Evolutionary conservation across 2,888 invertebrate species (phyloP).

Genomic region (Hemaris fuciformis): DNA sequence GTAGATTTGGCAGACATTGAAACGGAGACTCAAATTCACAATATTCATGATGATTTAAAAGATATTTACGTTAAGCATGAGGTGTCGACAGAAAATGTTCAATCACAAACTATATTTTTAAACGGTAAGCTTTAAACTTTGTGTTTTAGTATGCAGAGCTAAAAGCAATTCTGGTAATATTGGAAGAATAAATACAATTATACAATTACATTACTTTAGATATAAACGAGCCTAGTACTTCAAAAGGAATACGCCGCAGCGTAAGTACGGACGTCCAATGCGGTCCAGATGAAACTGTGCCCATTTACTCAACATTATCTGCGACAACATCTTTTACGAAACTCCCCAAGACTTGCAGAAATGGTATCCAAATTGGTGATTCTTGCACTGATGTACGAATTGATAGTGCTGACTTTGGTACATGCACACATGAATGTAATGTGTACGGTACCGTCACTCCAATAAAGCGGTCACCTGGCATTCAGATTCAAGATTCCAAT

Average conservation of each 20-base stretch:
- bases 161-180: background rate
- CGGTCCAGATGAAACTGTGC: conserved; percentile 53
- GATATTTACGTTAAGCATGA: conserved; percentile 36
- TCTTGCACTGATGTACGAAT: conserved; percentile 30
- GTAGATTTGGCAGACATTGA: conserved; percentile 29
- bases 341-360: conserved; percentile 40
- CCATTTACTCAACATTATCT: conserved; percentile 39
- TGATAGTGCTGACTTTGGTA: conserved; percentile 41
- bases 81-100: conserved; percentile 40
- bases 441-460: conserved; percentile 32
- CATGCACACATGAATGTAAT: conserved; percentile 33
- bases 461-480: conserved; percentile 41
- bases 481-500: conserved; percentile 33
- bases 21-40: conserved; percentile 39
- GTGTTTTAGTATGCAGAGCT: background rate
- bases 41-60: conserved; percentile 42
- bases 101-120: conserved; percentile 61
- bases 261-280: conserved; percentile 66
- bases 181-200: background rate
- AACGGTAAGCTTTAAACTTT: conserved; percentile 44
- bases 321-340: conserved; percentile 48
- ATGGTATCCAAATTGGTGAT: conserved; percentile 51
- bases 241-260: conserved; percentile 66
- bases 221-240: conserved; percentile 73
- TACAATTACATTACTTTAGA: conserved; percentile 46